Base-by-base conservation (phyloP, 2,888 invertebrate species). In the Ypsolopha sequella region DNA sequence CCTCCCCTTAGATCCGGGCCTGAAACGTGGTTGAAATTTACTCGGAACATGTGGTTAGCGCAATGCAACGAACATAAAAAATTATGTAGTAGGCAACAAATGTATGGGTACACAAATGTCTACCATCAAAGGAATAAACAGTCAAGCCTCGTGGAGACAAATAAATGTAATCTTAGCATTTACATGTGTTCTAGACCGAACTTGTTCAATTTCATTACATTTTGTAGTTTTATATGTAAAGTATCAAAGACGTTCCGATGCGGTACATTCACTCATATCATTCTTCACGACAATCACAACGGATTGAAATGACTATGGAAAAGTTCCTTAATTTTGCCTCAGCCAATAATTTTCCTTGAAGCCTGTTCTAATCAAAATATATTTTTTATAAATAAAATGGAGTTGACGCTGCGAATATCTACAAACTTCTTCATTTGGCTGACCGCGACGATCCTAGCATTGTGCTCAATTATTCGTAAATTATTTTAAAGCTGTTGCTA, bases 261-360 rank as follows among this genome's bases (percentile, higher is more conserved):
- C 24, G 2, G 4, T 24, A 24, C 24, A 24, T 24, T 24, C 24
- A 24, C 24, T 24, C 24, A 4, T 24, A 24, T 24, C 24, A 24
- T 24, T 4, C 24, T 24, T 24, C 24, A 24, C 24, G 24, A 24
- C n/a, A n/a, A n/a, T n/a, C 36, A 36, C 36, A 41, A 41, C 13
- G 36, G 11, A n/a, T n/a, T n/a, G 7, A 47, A 36, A 36, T 11
- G 2, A 47, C 47, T 47, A 47, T 38, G 36, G 13, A 47, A 44
- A 47, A 36, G 47, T 47, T 47, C 47, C 47, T 47, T 14, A 47
- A 47, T 13, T 47, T 36, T 47, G 47, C 47, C 36, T 47, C 36
- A 47, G 47, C 47, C 38, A 47, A 36, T 47, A 35, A n/a, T 46
- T 43, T 14, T 43, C 24, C 24, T 43, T 14, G 9, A 13, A 43